Base-by-base conservation (phyloP, 92 coral and sea anemone species). In the Porites cylindrica region DNA sequence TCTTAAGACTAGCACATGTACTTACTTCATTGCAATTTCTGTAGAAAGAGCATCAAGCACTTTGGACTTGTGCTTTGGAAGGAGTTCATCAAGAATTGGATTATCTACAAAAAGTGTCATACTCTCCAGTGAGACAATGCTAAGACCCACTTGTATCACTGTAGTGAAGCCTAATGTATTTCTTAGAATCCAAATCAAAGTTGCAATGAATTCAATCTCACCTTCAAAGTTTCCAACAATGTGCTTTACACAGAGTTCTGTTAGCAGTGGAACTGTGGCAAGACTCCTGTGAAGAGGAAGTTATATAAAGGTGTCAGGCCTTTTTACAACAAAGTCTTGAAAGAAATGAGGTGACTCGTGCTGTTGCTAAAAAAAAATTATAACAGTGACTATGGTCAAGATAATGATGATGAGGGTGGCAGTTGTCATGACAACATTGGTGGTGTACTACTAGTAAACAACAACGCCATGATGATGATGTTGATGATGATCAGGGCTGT, bases 201-300 rank as follows among this genome's bases (percentile, higher is more conserved):
- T 2, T 8, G 13, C 16, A 14, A 7, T 26, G 29, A 17, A 61
- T 62, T 38, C 5, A 10, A 56, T 8, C 61, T 87, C 79, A 95
- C 99, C 99, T 88, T 96, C 93, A 92, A 97, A 97, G 51, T 85
- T 90, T 6, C 78, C 82, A 32, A 97, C 98, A 78, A 97, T 97
- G 80, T 97, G 98, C 71, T 94, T 92, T 51, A 97, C 90, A 80
- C 98, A 95, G 54, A 97, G 95, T 59, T 97, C 99, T 79, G 99
- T 97, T n/a, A 97, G 94, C 77, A 97, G 78, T 29, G 99, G 99
- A 75, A 97, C 99, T 47, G 99, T 97, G 23, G 99, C 98, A 38
- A 97, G 92, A 79, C 98, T 97, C 99, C 99, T 97, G 56, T 24
- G 6, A 18, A 86, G 16, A 18, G 29, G 13, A 9, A 56, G 11